Evolutionary conservation across 2,113 vertebrate species (phyloP).

Genomic region (Scytalopus superciliaris): DNA sequence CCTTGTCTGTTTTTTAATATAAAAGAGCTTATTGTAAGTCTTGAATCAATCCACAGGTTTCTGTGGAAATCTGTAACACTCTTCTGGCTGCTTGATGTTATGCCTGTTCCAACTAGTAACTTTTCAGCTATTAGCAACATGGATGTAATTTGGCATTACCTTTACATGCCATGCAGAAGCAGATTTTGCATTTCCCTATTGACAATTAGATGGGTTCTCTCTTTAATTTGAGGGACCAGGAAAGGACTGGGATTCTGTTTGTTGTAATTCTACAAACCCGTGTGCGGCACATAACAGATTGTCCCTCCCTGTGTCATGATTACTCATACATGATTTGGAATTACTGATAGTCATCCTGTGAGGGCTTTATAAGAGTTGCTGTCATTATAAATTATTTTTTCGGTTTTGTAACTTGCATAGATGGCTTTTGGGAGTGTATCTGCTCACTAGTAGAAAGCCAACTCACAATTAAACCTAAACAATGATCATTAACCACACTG

Average conservation of each 20-base stretch:
- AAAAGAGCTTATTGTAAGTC: background rate
- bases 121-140: background rate
- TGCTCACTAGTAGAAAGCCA: background rate
- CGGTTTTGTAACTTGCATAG: background rate
- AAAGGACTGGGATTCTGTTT: background rate
- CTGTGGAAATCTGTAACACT: background rate
- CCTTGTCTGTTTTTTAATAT: background rate
- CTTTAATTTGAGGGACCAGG: background rate
- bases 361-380: background rate
- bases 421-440: background rate
- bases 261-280: rapidly evolving
- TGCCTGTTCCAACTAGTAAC: background rate
- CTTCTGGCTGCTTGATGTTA: background rate
- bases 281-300: rapidly evolving
- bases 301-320: background rate
- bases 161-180: background rate
- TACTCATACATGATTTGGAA: background rate
- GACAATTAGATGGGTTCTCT: background rate
- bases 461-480: background rate
- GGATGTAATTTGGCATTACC: background rate
- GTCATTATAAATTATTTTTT: background rate
- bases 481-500: background rate
- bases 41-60: background rate
- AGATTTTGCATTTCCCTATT: background rate
- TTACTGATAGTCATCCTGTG: background rate